Evolutionary conservation across 2,797 vertebrate genomes (phyloP).

Genomic region (Halcyon badia): DNA sequence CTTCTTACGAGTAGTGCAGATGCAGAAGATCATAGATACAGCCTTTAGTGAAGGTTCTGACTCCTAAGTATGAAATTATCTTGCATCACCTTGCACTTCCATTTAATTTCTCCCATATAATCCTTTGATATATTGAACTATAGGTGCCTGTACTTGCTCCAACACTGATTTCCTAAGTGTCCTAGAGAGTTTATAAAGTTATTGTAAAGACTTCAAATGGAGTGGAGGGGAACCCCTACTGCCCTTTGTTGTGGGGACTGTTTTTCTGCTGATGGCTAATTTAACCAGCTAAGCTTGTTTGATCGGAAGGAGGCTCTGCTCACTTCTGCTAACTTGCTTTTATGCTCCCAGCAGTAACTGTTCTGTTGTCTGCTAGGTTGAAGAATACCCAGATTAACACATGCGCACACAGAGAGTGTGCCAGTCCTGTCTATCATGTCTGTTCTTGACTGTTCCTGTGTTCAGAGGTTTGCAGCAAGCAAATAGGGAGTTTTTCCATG

Average conservation of each 20-base stretch:
- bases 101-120: background rate
- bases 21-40: background rate
- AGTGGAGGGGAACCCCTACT: background rate
- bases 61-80: background rate
- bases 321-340: background rate
- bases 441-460: fast-evolving
- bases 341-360: background rate
- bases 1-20: background rate
- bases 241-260: background rate
- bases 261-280: background rate
- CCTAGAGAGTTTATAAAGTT: background rate
- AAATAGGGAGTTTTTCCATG: background rate
- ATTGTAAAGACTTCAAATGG: background rate
- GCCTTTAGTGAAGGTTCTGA: background rate
- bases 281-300: background rate
- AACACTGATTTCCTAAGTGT: background rate
- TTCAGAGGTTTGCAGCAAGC: background rate
- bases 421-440: background rate
- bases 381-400: background rate
- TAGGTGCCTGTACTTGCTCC: background rate
- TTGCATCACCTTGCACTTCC: background rate
- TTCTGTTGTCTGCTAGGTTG: background rate
- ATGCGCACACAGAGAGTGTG: background rate
- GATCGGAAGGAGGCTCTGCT: background rate
- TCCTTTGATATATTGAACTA: background rate